phyloP scores from a whole-genome alignment of 1,140 invertebrate genomes.

The Solenopsis invicta region DNA sequence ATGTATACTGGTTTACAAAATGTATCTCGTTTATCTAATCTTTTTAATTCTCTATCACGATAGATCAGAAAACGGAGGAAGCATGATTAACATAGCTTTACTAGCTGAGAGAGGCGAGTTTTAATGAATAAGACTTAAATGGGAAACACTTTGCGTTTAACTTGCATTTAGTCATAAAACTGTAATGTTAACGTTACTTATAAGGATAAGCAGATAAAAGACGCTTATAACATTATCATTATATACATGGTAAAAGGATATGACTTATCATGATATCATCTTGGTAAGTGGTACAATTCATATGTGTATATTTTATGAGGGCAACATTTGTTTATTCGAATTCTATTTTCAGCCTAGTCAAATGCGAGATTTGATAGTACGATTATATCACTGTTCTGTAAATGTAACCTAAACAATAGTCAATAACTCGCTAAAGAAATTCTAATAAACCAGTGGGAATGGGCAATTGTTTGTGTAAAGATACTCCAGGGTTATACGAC shows the following conservation, averaged over 20 bases:
- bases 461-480: slow-evolving; percentile 90
- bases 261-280: slow-evolving; percentile 58
- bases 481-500: slow-evolving; percentile 83
- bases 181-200: slow-evolving; percentile 20
- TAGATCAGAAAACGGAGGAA: background rate
- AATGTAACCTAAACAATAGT: slow-evolving; percentile 66
- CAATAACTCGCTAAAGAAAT: slow-evolving; percentile 51
- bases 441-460: slow-evolving; percentile 84
- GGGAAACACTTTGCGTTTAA: slow-evolving; percentile 2
- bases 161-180: slow-evolving; percentile 54
- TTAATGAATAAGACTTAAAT: slow-evolving; percentile 12
- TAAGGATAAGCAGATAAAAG: slow-evolving; percentile 33
- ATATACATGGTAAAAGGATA: slow-evolving; percentile 50
- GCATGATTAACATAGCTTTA: slow-evolving; percentile 28
- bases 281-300: slow-evolving; percentile 46
- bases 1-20: background rate
- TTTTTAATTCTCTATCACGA: slow-evolving; percentile 39
- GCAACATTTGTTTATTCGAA: background rate
- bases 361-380: slow-evolving; percentile 51
- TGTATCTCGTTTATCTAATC: slow-evolving; percentile 11
- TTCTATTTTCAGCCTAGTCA: slow-evolving; percentile 60
- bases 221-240: slow-evolving; percentile 47
- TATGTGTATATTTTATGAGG: background rate
- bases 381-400: slow-evolving; percentile 58
- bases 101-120: slow-evolving; percentile 35